Evolutionary conservation across 2,113 vertebrate genomes (phyloP).

Genomic region (Melospiza melodia): DNA sequence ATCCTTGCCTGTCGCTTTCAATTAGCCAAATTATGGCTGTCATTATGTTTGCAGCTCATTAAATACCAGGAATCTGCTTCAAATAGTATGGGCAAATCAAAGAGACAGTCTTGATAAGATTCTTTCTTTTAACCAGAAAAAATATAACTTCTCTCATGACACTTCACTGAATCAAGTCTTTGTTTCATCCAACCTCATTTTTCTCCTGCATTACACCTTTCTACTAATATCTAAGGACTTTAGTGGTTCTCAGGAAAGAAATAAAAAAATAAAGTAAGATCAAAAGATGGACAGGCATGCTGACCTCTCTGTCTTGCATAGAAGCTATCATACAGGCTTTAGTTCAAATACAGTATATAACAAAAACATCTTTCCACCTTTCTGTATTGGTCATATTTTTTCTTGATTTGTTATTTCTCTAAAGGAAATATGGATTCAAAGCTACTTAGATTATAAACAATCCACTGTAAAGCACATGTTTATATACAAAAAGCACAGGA

Average conservation of each 20-base stretch:
- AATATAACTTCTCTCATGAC: neutral
- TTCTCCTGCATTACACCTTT: neutral
- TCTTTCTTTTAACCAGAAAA: neutral
- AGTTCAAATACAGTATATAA: neutral
- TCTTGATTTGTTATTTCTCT: neutral
- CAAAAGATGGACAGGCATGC: neutral
- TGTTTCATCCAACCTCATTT: neutral
- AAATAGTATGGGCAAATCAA: constrained; percentile 16
- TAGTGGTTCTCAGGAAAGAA: neutral
- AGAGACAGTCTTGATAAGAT: neutral
- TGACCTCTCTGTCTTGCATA: neutral
- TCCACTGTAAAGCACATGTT: neutral
- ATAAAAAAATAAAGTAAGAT: neutral
- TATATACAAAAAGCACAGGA: neutral
- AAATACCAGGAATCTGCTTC: constrained; percentile 12
- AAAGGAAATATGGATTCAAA: neutral
- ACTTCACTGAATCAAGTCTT: neutral
- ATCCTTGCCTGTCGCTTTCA: neutral
- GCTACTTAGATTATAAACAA: neutral
- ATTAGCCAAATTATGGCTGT: constrained; percentile 33
- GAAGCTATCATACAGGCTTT: neutral
- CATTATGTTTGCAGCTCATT: constrained; percentile 5
- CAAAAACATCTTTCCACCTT: neutral
- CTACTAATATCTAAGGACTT: neutral
- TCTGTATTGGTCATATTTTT: neutral